These are phyloP conservation scores for Corythoichthys intestinalis DNA, from an alignment of 2,113 vertebrate species.

Conservation along the genomic window DNA sequence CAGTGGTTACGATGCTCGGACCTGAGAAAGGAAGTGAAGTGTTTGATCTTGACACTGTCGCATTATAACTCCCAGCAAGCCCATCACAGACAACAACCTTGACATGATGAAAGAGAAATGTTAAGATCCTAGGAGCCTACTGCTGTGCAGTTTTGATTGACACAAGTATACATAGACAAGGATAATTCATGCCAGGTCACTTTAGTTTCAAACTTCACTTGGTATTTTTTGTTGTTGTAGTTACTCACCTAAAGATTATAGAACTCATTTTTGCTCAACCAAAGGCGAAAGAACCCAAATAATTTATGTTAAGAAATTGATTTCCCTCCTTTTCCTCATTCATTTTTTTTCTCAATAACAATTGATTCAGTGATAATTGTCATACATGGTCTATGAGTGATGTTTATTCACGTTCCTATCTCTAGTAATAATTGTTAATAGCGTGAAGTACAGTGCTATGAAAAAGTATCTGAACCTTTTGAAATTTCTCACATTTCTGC, in stretches of 20 bases:
- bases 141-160: neutral
- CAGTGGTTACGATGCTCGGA: neutral
- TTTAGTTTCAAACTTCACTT: neutral
- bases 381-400: neutral
- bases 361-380: too few relatives aligned
- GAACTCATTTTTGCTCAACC: neutral
- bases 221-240: too few relatives aligned
- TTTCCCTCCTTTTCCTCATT: neutral
- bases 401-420: neutral
- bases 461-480: too few relatives aligned
- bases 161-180: neutral
- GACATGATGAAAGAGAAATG: slow-evolving; percentile 27
- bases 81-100: slow-evolving; percentile 16
- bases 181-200: neutral
- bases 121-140: slow-evolving; percentile 11
- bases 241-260: neutral
- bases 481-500: too few relatives aligned
- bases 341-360: neutral
- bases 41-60: slow-evolving; percentile 22
- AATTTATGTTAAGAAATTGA: neutral
- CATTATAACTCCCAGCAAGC: slow-evolving; percentile 21
- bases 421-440: neutral
- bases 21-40: slow-evolving; percentile 13
- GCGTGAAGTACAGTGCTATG: too few relatives aligned
- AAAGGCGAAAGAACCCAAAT: neutral